A percentile compares a stretch with the other conserved stretches of the same genome.
Evolutionary conservation across 2,888 invertebrate genomes (phyloP).

Genomic region (Ganaspis brasiliensis): DNA sequence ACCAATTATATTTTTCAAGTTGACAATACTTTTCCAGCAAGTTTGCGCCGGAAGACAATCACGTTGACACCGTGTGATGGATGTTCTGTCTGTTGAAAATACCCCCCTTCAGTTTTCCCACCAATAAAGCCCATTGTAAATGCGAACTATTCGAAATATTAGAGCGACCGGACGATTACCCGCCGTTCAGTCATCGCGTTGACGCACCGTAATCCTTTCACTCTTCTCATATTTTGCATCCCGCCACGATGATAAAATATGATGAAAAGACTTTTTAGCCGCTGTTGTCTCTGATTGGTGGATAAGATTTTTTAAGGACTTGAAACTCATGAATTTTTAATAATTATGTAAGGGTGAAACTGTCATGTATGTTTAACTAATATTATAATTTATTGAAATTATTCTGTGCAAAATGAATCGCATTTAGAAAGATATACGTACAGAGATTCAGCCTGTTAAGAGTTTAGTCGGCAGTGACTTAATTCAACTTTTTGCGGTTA

Average conservation of each 20-base stretch:
- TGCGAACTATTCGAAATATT: constrained; percentile 81
- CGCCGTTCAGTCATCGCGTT: constrained; percentile 79
- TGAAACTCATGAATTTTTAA: not conserved
- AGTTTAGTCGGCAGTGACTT: no score
- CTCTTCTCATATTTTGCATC: constrained; percentile 56
- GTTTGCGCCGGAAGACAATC: constrained; percentile 78
- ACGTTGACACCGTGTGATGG: constrained; percentile 80
- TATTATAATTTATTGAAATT: no score
- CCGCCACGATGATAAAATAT: constrained; percentile 11
- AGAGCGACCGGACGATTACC: constrained; percentile 77
- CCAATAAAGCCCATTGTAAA: constrained; percentile 80
- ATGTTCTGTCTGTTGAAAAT: constrained; percentile 76
- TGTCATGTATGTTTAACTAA: no score
- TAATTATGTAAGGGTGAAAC: no score
- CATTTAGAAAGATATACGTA: no score
- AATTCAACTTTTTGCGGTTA: no score
- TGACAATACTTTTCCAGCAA: constrained; percentile 74
- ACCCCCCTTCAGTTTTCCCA: constrained; percentile 75
- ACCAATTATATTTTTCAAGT: constrained; percentile 10
- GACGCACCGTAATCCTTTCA: constrained; percentile 79
- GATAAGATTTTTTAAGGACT: not conserved
- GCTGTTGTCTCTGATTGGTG: constrained; percentile 8
- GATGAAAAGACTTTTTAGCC: constrained; percentile 28
- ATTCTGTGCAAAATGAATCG: no score
- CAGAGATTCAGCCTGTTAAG: no score